Percentiles rank a stretch among this genome's conserved stretches.
Evolutionary conservation across 2,113 vertebrate genomes (phyloP).

Genomic region (Chunga burmeisteri): DNA sequence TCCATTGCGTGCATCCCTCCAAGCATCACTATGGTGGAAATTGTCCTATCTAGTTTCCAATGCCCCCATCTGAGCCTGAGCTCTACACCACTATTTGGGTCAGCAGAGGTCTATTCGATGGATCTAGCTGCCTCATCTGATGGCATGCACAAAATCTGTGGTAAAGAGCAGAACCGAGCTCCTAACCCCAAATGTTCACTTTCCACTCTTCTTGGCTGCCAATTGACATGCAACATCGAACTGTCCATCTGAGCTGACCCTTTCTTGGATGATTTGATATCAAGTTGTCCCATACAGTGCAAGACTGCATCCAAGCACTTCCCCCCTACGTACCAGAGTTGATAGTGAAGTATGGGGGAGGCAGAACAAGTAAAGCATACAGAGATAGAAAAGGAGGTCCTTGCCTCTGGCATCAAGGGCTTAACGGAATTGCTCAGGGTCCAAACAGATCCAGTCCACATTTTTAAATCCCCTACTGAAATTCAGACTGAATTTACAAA

Average conservation of each 20-base stretch:
- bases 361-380: rapidly evolving
- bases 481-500: neutral
- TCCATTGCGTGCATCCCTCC: neutral
- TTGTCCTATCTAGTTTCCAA: neutral
- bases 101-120: neutral
- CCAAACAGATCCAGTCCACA: neutral
- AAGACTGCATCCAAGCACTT: rapidly evolving
- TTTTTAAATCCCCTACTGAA: neutral
- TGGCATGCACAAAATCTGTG: neutral
- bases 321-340: rapidly evolving
- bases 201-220: neutral
- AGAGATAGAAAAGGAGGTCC: neutral
- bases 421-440: neutral
- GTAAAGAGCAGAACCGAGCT: neutral
- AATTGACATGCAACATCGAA: neutral
- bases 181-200: neutral
- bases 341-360: neutral
- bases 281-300: neutral
- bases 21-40: neutral
- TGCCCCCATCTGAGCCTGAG: neutral
- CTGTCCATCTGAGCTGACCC: neutral
- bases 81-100: neutral
- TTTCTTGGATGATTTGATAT: neutral
- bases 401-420: rapidly evolving
- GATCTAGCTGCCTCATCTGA: neutral